Base-by-base conservation (phyloP, 2,888 invertebrate genomes). In the Callinectes sapidus region DNA sequence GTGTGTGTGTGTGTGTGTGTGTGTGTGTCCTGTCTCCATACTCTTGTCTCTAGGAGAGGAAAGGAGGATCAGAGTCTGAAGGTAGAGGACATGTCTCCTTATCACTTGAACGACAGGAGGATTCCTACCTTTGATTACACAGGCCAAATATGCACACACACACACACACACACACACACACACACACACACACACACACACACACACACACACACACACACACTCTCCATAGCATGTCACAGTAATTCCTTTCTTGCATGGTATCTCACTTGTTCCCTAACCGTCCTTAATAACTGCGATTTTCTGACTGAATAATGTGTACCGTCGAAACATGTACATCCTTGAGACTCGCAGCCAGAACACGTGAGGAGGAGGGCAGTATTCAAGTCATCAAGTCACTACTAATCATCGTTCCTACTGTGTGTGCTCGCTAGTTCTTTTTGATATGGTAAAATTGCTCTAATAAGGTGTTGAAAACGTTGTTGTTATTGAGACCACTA, bases 1-100 rank as follows among this genome's bases (percentile, higher is more conserved):
- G 54, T 87, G 87, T 87, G 87, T 87, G 87, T 87, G 32, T 48
- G 48, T 87, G 54, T 87, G 87, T 87, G 87, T 48, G 87, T 87
- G 48, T 87, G 87, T 87, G 87, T 87, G 87, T 35, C 35, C 16
- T 35, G 32, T 32, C 81, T 81, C 35, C 32, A 14, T n/a, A n/a
- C n/a, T n/a, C n/a, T n/a, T 35, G 35, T 35, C 32, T 28, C n/a
- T n/a, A 6, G 28, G 28, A n/a, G 28, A 28, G 71, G 71, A 28
- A n/a, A 28, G 71, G n/a, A 28, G 28, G 23, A n/a, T 71, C 28
- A 10, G 28, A 71, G 71, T 71, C 28, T 71, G 71, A n/a, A 28
- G 35, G 35, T 35, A 35, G 81, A 81, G 35, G 32, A 81, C 81
- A 35, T 81, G 81, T 81, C 35, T n/a, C 35, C 81, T 81, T 35